Base-by-base conservation (phyloP, 2,113 vertebrate genomes). In the Cololabis saira region DNA sequence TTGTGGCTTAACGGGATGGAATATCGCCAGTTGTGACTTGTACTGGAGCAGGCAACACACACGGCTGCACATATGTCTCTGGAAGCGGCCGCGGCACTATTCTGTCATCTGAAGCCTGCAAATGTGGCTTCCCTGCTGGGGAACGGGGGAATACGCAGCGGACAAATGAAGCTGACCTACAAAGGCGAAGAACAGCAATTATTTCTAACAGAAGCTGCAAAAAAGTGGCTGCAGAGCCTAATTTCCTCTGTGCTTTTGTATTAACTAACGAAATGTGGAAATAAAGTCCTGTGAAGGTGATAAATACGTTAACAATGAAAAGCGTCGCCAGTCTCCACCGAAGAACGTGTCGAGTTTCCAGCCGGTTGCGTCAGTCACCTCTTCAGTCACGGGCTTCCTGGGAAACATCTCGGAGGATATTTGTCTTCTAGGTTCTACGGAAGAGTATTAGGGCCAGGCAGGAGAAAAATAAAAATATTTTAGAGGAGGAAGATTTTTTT, bases 161-260 rank as follows among this genome's bases (percentile, higher is more conserved):
- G 83, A 89, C 84, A 89, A 82, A 88, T 88, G 84, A 74, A 74
- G 81, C 82, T 88, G 84, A 87, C 89, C 87, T 86, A 88, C 86
- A 88, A 78, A 88, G 73, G 62, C 85, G 81, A 73, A 88, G 76
- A 84, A 83, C 84, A 63, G 83, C 75, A 84, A 88, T 89, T 87
- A 87, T 83, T 86, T 88, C 67, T 74, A 52, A 24, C 49, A 66
- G 62, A 80, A 74, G 61, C 16, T 0, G 61, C 3, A 12, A 33
- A 33, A 64, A 67, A 60, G 71, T 7, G 47, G 66, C 71, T 65
- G 5, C 41, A 15, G 43, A 4, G 12, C 48, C 67, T 73, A 0
- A 5, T 40, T 69, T 63, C 56, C 11, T n/a, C 55, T 27, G 58
- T 45, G 60, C 61, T 65, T 76, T 56, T 70, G 37, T 54, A 45